Percentiles rank a stretch among this genome's conserved stretches.
These are phyloP conservation scores for Chymomyza amoena DNA, from an alignment of 2,888 invertebrate species.

Conservation along the genomic window DNA sequence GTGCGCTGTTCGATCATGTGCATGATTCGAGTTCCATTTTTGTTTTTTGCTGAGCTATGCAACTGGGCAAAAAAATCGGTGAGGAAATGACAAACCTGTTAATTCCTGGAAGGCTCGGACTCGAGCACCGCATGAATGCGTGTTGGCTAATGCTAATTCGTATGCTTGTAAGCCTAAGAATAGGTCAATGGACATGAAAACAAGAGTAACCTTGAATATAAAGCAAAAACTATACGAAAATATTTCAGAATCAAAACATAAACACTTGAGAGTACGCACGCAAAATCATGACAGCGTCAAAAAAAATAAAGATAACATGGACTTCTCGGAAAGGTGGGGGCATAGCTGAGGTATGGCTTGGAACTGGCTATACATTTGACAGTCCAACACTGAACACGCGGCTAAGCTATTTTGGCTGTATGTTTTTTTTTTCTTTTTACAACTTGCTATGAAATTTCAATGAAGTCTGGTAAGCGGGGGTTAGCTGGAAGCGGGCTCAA, in stretches of 20 bases:
- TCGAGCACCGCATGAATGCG: neutral
- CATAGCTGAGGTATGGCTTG: neutral
- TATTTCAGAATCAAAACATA: constrained; percentile 60
- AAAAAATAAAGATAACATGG: neutral
- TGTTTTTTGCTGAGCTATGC: neutral
- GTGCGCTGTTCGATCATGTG: neutral
- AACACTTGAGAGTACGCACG: constrained; percentile 48
- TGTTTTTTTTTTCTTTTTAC: constrained; percentile 27
- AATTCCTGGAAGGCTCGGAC: neutral
- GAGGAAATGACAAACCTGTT: neutral
- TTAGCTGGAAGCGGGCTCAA: neutral
- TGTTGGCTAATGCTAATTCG: constrained; percentile 42
- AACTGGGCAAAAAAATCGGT: neutral
- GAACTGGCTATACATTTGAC: neutral
- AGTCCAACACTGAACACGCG: constrained; percentile 15
- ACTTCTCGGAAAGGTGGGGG: neutral
- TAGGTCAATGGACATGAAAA: constrained; percentile 74
- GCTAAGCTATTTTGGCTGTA: constrained; percentile 7
- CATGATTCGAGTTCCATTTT: neutral
- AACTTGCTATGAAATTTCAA: constrained; percentile 34
- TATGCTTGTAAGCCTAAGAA: constrained; percentile 55
- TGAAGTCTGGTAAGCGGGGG: constrained; percentile 13
- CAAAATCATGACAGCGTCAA: neutral
- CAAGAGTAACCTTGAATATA: constrained; percentile 69
- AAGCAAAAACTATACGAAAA: constrained; percentile 21